These are phyloP conservation scores for Pristionchus japonicus DNA, from an alignment of 2,888 invertebrate species.

Conservation along the genomic window DNA sequence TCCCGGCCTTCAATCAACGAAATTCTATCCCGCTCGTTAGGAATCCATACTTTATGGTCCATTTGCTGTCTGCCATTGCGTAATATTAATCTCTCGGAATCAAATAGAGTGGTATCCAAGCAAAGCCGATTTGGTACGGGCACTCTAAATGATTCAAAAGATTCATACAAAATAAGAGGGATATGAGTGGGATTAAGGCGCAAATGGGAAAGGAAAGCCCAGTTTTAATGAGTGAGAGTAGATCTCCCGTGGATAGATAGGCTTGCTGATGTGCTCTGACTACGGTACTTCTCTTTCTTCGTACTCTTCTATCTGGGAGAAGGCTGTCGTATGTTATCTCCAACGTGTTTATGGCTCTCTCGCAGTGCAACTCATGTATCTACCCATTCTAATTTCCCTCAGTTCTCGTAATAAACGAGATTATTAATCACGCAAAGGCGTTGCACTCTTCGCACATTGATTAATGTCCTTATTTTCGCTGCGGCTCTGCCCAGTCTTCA, in stretches of 20 bases:
- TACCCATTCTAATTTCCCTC: neutral
- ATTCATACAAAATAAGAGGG: neutral
- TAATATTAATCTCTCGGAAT: neutral
- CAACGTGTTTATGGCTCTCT: neutral
- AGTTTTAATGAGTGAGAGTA: constrained; percentile 20
- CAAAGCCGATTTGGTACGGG: neutral
- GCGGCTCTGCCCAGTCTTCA: neutral
- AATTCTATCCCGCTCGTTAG: neutral
- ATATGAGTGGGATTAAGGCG: neutral
- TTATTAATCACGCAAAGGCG: constrained; percentile 2
- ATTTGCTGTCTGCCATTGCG: neutral
- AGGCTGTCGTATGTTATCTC: neutral
- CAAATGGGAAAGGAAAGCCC: neutral
- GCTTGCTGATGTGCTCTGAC: neutral
- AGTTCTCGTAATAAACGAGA: constrained; percentile 19
- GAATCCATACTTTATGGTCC: neutral
- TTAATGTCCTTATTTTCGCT: neutral
- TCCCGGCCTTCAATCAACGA: neutral
- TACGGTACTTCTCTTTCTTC: neutral
- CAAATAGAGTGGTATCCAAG: neutral
- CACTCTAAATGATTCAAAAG: constrained; percentile 28
- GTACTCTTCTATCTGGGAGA: neutral
- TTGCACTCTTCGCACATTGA: neutral
- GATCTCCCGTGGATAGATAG: neutral
- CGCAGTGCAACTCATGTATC: constrained; percentile 1